phyloP scores from a whole-genome alignment of 2,888 invertebrate species.

The Eretmocerus hayati region DNA sequence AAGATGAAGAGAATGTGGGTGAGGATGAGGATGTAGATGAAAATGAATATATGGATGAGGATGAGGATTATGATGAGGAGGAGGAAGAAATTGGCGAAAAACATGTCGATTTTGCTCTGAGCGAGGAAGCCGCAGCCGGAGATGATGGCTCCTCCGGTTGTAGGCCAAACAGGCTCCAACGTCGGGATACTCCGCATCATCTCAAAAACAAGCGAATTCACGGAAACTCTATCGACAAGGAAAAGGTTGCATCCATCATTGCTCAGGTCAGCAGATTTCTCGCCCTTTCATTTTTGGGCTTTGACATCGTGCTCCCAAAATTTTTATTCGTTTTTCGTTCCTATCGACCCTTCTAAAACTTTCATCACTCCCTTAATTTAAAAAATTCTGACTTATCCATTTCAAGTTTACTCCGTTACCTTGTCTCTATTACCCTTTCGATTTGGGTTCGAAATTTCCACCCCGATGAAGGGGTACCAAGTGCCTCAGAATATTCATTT shows the following conservation, averaged over 20 bases:
- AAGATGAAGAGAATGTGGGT: background rate
- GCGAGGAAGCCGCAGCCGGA: slow-evolving; percentile 45
- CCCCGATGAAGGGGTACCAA: no score
- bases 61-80: slow-evolving; percentile 50
- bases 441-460: no score
- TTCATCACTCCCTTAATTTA: no score
- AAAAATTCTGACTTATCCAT: no score
- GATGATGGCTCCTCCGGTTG: slow-evolving; percentile 48
- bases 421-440: no score
- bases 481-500: no score
- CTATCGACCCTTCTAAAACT: background rate
- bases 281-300: no score
- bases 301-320: no score
- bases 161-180: slow-evolving; percentile 66
- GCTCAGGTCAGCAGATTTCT: slow-evolving; percentile 52
- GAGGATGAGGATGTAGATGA: background rate
- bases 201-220: slow-evolving; percentile 94
- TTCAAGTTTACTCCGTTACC: no score
- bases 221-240: slow-evolving; percentile 57
- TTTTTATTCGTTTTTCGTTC: background rate
- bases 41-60: slow-evolving; percentile 15
- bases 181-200: slow-evolving; percentile 98
- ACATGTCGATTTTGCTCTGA: slow-evolving; percentile 44
- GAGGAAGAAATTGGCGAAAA: slow-evolving; percentile 56
- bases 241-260: slow-evolving; percentile 67